Base-by-base conservation (phyloP, 2,113 vertebrate species). In the Formicarius rufipectus region DNA sequence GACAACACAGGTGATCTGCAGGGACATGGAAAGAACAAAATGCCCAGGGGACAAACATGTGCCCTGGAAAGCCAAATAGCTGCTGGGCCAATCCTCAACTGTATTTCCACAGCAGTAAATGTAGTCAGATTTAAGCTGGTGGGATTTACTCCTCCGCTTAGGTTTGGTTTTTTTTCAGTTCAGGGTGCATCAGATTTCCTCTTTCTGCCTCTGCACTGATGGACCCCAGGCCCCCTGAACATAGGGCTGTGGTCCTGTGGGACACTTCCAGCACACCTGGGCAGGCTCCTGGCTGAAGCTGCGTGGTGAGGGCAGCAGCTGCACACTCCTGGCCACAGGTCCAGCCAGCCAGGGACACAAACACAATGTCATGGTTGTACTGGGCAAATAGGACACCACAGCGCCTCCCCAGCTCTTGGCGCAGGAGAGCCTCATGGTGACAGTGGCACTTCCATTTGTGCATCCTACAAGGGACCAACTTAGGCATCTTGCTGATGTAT, bases 251-350 rank as follows among this genome's bases (percentile, higher is more conserved):
- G 49, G 30, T 25, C 39, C 44, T 19, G 23, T 7, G 5, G 20
- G 55, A 19, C 18, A 23, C 42, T 63, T 89, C 11, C 25, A 15
- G 20, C 9, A 22, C 24, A 71, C 33, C 31, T 52, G 25, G 50
- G 50, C 50, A 52, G 50, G 25, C 25, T 27, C 50, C 50, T 44
- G 84, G 49, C 22, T 59, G 44, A 31, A 78, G 45, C 10, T 1
- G 0, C 0, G 1, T 12, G 37, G 44, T 0, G 6, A 63, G 20
- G 53, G 21, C 75, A 89, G 45, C 40, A 19, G 22, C 18, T 7
- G 5, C 4, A 15, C 45, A 18, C 1, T 1, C 21, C 21, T 40
- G 1, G 4, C 35, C 40, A 6, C 13, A 31, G 68, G 23, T 44
- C 56, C 33, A 20, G 2, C 14, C 49, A 40, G 47, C 37, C 49